Base-by-base conservation (phyloP, 2,888 invertebrate species). In the Parapristionchus giblindavisi region DNA sequence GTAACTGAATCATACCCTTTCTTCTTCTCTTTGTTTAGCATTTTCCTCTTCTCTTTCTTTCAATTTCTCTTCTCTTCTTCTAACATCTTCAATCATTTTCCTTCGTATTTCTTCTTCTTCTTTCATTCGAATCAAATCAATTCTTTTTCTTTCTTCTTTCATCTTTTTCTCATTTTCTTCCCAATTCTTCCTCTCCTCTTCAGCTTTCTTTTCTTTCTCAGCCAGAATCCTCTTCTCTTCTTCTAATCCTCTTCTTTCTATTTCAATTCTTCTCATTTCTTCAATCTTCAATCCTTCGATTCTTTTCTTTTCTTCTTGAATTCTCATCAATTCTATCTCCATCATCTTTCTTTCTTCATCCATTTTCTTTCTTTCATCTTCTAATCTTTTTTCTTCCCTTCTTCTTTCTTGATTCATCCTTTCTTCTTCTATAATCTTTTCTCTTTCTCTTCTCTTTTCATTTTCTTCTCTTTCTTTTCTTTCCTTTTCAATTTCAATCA, bases 281-380 rank as follows among this genome's bases (percentile, higher is more conserved):
- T 72, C 65, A 60, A 65, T 75, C 77, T 65, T 71, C 75, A 71
- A 43, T 40, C 63, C 75, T 75, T 63, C 74, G 66, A 60, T 65
- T 65, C 63, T 65, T 29, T 43, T 43, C 63, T 43, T 43, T 43
- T 65, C 43, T 40, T 32, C 63, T 40, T 65, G 40, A 43, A 65
- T 40, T 65, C 63, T 40, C 63, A 27, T 43, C 43, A 40, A 43
- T 65, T 65, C 43, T 43, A n/a, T 43, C 56, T 43, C 17, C 38
- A 36, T 38, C 61, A 38, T 61, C 40, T 38, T 43, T 43, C 63
- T 40, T 43, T 43, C 43, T 24, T 29, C 32, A 11, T 14, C 43
- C 17, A 70, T 68, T 61, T 73, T 58, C 43, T 72, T 58, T 52
- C 66, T 60, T 48, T 54, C 68, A 52, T 61, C 40, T 70, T 63